These are phyloP conservation scores for Cardinalis cardinalis DNA, from an alignment of 2,113 vertebrate genomes.

Conservation along the genomic window DNA sequence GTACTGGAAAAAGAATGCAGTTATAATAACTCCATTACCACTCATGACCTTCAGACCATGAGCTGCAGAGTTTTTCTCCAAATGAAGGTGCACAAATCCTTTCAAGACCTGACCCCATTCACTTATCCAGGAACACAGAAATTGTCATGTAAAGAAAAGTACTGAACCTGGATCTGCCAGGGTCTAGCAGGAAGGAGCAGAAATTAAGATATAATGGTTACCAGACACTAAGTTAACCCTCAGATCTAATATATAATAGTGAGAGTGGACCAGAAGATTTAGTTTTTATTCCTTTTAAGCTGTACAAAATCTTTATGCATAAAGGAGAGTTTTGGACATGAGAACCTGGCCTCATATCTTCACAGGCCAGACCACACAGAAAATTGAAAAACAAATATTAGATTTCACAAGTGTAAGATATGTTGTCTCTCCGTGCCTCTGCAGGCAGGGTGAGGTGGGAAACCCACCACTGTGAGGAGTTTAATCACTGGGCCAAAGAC, in stretches of 20 bases:
- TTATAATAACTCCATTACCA: neutral
- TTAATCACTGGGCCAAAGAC: neutral
- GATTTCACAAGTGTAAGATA: neutral
- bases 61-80: neutral
- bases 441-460: neutral
- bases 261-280: neutral
- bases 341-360: neutral
- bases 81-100: neutral
- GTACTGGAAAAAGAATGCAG: neutral
- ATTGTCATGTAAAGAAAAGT: neutral
- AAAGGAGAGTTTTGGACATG: neutral
- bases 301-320: neutral
- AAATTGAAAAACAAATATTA: neutral
- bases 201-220: neutral
- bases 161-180: neutral
- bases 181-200: neutral
- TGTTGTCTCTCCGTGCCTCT: rapidly evolving
- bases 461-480: neutral
- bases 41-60: neutral
- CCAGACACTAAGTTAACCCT: neutral
- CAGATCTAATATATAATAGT: neutral
- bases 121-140: neutral
- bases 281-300: neutral
- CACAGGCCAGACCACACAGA: neutral
- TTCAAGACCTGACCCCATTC: neutral